Conservation (phyloP, 2,797 vertebrate species). For the Bryconaethiops microstoma region DNA sequence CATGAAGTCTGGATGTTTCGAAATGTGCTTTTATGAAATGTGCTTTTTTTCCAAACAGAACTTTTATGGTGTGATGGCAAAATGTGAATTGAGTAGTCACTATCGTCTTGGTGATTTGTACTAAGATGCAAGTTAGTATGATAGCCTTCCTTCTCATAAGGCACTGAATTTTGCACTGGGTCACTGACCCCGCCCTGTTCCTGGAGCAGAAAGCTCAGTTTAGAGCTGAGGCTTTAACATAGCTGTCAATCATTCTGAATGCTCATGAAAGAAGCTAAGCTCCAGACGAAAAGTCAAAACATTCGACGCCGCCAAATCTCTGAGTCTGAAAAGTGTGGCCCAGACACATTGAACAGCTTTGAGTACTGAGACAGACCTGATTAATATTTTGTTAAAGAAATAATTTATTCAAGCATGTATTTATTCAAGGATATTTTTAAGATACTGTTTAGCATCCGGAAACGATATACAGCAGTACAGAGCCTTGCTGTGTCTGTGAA, state of each 20-base stretch:
- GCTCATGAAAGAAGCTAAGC: conserved; percentile 43
- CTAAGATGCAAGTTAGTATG: no score
- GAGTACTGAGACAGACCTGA: conserved; percentile 28
- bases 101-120: no score
- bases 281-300: conserved; percentile 38
- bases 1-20: no score
- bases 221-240: conserved; percentile 30
- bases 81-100: no score
- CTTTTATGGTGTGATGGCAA: no score
- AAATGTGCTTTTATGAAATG: no score
- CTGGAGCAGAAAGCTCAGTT: conserved; percentile 12
- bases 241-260: conserved; percentile 62
- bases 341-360: not conserved
- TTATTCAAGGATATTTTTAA: not conserved
- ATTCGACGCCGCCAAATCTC: conserved; percentile 7
- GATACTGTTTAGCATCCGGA: not conserved
- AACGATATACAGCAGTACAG: conserved; percentile 7
- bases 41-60: no score
- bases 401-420: conserved; percentile 54
- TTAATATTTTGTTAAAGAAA: conserved; percentile 57
- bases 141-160: no score
- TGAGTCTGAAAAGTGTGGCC: conserved; percentile 6
- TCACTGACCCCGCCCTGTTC: not conserved
- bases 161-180: not conserved
- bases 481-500: not conserved